These are phyloP conservation scores for Drepana arcuata DNA, from an alignment of 1,140 invertebrate species.

Conservation along the genomic window DNA sequence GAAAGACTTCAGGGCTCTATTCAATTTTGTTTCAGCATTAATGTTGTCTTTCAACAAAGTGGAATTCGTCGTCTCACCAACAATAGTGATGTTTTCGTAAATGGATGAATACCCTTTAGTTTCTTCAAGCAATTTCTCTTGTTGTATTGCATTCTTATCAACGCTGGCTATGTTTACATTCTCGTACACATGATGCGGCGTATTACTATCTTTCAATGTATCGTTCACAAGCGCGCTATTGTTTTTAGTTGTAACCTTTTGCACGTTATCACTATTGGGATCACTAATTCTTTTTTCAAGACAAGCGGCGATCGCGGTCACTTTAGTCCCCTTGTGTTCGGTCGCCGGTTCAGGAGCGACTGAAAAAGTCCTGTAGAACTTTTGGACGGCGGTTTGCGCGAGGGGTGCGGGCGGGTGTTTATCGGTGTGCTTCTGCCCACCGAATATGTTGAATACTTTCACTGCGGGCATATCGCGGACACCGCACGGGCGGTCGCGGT, in stretches of 20 bases:
- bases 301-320: slow-evolving; percentile 58
- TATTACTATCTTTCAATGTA: slow-evolving; percentile 26
- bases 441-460: slow-evolving; percentile 68
- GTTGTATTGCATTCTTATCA: slow-evolving; percentile 14
- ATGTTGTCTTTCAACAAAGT: slow-evolving; percentile 6
- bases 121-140: slow-evolving; percentile 45
- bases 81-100: slow-evolving; percentile 55
- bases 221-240: slow-evolving; percentile 35
- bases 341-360: slow-evolving; percentile 40
- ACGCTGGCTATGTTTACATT: slow-evolving; percentile 55
- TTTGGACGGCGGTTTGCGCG: slow-evolving; percentile 52
- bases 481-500: slow-evolving; percentile 27
- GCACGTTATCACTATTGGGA: slow-evolving; percentile 44
- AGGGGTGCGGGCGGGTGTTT: slow-evolving; percentile 34
- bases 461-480: slow-evolving; percentile 68
- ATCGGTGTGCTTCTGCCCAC: slow-evolving; percentile 64
- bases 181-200: slow-evolving; percentile 54
- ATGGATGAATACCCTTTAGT: slow-evolving; percentile 59
- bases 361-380: slow-evolving; percentile 70
- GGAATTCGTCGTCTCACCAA: slow-evolving; percentile 39
- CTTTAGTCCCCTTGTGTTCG: slow-evolving; percentile 58
- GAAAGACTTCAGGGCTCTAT: slow-evolving; percentile 76
- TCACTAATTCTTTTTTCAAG: slow-evolving; percentile 57
- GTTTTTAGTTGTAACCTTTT: slow-evolving; percentile 45
- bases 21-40: slow-evolving; percentile 70